Conservation (phyloP, 2,797 vertebrate genomes). For the Pangasius sanitwongsei region DNA sequence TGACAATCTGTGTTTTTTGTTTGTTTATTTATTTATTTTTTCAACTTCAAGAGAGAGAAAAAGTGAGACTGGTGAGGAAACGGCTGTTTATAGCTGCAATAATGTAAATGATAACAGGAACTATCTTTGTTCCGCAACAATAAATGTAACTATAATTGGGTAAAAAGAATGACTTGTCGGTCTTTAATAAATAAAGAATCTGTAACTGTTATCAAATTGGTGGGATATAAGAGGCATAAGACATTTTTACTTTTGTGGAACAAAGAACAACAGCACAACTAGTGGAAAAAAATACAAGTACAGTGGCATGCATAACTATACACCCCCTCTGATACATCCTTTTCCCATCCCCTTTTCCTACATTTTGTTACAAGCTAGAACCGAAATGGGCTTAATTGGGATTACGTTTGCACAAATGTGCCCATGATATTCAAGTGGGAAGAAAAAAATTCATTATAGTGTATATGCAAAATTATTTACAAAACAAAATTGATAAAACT, state of each 20-base stretch:
- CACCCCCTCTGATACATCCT: neutral
- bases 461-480: neutral
- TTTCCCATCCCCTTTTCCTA: neutral
- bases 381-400: neutral
- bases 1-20: neutral
- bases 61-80: neutral
- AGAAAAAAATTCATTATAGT: neutral
- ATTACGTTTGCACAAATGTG: neutral
- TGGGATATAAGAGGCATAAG: neutral
- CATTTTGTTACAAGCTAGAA: neutral
- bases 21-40: too few species aligned
- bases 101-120: neutral
- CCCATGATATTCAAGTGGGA: neutral
- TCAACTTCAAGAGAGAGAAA: neutral
- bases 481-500: neutral
- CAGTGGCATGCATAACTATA: neutral
- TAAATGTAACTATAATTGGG: neutral
- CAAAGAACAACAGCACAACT: neutral
- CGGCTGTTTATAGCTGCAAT: neutral
- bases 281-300: neutral
- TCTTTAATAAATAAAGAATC: neutral
- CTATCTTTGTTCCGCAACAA: neutral
- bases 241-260: neutral
- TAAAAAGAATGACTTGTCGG: neutral
- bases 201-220: neutral